phyloP scores from a whole-genome alignment of 1,140 invertebrate genomes.

The Ceratosolen fusciceps region DNA sequence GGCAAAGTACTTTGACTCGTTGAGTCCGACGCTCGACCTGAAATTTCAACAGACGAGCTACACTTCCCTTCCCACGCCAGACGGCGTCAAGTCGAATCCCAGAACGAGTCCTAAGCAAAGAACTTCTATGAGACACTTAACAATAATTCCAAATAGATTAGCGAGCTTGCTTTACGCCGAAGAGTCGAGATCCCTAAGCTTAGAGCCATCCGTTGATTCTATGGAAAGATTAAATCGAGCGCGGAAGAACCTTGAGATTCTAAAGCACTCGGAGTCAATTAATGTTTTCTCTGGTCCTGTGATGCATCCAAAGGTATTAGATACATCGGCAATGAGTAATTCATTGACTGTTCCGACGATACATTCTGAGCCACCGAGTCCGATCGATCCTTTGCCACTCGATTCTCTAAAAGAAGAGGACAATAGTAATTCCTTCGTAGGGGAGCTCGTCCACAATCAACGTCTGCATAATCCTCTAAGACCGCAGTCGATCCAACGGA shows the following conservation, averaged over 20 bases:
- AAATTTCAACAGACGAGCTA: slow-evolving; percentile 49
- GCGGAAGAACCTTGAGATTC: slow-evolving; percentile 49
- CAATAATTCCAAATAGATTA: slow-evolving; percentile 59
- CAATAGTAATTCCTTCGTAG: not conserved
- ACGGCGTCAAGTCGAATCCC: slow-evolving; percentile 36
- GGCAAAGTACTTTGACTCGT: slow-evolving; percentile 43
- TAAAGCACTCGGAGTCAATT: slow-evolving; percentile 57
- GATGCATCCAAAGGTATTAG: slow-evolving; percentile 47
- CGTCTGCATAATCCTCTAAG: slow-evolving; percentile 1
- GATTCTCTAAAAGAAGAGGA: slow-evolving; percentile 53
- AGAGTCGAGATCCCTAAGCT: slow-evolving; percentile 33
- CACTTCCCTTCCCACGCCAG: slow-evolving; percentile 51
- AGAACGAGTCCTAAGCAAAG: slow-evolving; percentile 51
- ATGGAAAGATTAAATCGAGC: slow-evolving; percentile 40
- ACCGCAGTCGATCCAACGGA: slow-evolving; percentile 34
- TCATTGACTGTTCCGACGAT: slow-evolving; percentile 59
- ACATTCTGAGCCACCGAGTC: slow-evolving; percentile 66
- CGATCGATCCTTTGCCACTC: slow-evolving; percentile 59
- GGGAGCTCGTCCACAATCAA: not conserved
- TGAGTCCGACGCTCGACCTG: slow-evolving; percentile 50
- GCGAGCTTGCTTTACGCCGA: slow-evolving; percentile 53
- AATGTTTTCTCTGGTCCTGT: slow-evolving; percentile 49
- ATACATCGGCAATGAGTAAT: slow-evolving; percentile 54
- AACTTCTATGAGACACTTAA: slow-evolving; percentile 54
- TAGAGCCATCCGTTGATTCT: slow-evolving; percentile 41